Conservation (phyloP, 2,797 vertebrate genomes). For the Mustela erminea region DNA sequence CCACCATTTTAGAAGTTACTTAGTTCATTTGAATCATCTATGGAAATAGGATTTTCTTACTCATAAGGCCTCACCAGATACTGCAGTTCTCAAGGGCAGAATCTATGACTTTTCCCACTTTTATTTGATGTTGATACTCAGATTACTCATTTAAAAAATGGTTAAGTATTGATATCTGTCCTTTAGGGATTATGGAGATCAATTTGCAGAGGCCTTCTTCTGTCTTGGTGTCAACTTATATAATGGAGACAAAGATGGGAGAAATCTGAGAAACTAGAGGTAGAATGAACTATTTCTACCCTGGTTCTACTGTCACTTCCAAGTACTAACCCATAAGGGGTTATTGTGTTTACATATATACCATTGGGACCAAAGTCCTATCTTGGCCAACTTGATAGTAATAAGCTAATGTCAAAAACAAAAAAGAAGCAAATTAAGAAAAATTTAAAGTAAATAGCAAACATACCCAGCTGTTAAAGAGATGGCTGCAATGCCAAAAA, state of each 20-base stretch:
- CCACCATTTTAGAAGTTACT: slow-evolving; percentile 2
- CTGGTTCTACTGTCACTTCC: background rate
- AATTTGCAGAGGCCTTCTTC: background rate
- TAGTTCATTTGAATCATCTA: slow-evolving; percentile 23
- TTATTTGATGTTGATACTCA: slow-evolving; percentile 30
- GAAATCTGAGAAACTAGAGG: slow-evolving; percentile 1
- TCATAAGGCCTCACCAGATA: background rate
- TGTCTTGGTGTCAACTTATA: slow-evolving; percentile 21
- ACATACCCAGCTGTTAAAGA: slow-evolving; percentile 91
- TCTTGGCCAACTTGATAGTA: slow-evolving; percentile 17
- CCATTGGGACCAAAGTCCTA: background rate
- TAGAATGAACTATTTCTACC: background rate
- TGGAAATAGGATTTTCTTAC: slow-evolving; percentile 34
- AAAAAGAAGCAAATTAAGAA: slow-evolving; percentile 41
- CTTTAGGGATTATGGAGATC: background rate
- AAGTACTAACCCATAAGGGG: background rate
- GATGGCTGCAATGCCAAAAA: slow-evolving; percentile 89
- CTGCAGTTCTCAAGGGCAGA: background rate
- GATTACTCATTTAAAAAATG: slow-evolving; percentile 8
- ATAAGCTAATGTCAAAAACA: slow-evolving; percentile 16
- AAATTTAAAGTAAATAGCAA: slow-evolving; percentile 61
- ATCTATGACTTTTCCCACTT: slow-evolving; percentile 7
- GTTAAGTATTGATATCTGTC: background rate
- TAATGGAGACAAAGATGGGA: slow-evolving; percentile 35
- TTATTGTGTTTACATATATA: slow-evolving; percentile 10